Evolutionary conservation across 2,113 vertebrate species (phyloP).

Genomic region (Sorex fumeus): DNA sequence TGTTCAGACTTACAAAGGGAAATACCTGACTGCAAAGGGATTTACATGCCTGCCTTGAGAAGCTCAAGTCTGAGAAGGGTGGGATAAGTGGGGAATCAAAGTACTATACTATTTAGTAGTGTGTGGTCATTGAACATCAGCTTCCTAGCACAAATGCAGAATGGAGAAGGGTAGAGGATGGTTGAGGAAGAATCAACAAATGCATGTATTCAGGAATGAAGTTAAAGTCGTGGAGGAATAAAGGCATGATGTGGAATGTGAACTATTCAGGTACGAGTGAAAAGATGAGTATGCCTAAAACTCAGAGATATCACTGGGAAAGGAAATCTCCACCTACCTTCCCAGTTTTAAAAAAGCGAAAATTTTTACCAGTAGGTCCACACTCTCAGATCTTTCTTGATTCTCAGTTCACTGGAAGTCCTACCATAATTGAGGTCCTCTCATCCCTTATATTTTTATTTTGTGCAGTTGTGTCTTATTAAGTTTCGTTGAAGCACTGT

Average conservation of each 20-base stretch:
- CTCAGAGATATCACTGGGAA: too few species aligned
- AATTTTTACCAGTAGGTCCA: too few species aligned
- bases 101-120: neutral
- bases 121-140: neutral
- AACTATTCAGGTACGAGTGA: neutral
- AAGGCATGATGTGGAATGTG: neutral
- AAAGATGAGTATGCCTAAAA: neutral
- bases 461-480: too few species aligned
- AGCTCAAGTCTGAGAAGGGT: neutral
- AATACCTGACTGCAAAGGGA: neutral
- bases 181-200: neutral
- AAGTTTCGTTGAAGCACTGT: too few species aligned
- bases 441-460: too few species aligned
- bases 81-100: neutral
- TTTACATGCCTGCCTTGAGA: neutral
- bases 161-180: neutral
- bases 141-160: too few species aligned
- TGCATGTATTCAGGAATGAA: neutral
- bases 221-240: neutral
- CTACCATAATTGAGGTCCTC: too few species aligned
- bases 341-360: too few species aligned
- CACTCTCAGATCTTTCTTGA: too few species aligned
- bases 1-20: neutral
- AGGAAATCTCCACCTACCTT: too few species aligned
- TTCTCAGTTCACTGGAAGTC: too few species aligned